Conservation (phyloP, 2,888 invertebrate species). For the Exephanes ischioxanthus region DNA sequence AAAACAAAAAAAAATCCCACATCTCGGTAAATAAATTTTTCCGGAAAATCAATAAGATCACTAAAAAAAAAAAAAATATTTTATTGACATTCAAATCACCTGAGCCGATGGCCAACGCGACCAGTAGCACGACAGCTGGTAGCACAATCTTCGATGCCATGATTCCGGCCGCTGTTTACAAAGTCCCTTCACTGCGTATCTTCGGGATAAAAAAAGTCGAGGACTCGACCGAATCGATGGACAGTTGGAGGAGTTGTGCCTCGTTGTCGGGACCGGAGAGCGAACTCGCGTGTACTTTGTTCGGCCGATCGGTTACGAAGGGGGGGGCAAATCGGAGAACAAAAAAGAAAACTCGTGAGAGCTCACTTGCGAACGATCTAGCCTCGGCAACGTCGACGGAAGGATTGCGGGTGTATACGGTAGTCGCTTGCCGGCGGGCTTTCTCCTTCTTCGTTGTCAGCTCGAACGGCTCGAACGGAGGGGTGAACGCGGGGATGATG, state of each 20-base stretch:
- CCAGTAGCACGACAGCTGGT: slow-evolving; percentile 68
- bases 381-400: slow-evolving; percentile 64
- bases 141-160: slow-evolving; percentile 62
- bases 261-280: background rate
- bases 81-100: slow-evolving; percentile 69
- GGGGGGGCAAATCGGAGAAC: background rate
- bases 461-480: slow-evolving; percentile 42
- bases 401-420: slow-evolving; percentile 62
- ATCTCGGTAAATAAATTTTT: background rate
- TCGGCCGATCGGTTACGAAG: background rate
- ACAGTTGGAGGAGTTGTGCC: background rate
- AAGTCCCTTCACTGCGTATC: slow-evolving; percentile 61
- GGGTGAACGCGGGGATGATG: slow-evolving; percentile 44
- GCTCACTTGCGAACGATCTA: slow-evolving; percentile 59
- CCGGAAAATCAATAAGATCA: slow-evolving; percentile 13
- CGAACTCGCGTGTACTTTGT: slow-evolving; percentile 19
- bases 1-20: background rate
- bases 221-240: background rate
- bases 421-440: slow-evolving; percentile 49
- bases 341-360: slow-evolving; percentile 24
- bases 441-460: slow-evolving; percentile 60
- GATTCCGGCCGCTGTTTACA: slow-evolving; percentile 63
- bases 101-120: slow-evolving; percentile 72
- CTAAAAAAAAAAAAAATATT: background rate
- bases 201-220: background rate